A percentile compares a stretch with the other conserved stretches of the same genome.
Conservation (phyloP, 1,140 invertebrate genomes). For the Bombus pyrosoma region DNA sequence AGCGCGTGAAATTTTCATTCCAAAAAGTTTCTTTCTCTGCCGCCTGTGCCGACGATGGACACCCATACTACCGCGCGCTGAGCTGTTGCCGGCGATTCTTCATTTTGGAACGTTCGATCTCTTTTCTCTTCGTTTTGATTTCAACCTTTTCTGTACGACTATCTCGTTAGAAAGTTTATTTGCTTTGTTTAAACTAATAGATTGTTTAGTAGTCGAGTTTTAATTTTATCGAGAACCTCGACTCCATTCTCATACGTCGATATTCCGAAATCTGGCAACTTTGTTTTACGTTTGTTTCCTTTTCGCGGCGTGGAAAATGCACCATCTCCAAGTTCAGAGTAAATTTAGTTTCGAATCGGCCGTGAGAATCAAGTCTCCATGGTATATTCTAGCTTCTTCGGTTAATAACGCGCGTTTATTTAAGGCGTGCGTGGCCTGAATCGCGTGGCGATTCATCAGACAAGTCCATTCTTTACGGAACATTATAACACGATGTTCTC, state of each 20-base stretch:
- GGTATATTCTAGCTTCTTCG: constrained; percentile 72
- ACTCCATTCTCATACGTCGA: no score
- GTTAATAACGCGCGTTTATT: constrained; percentile 78
- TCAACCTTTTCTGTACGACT: no score
- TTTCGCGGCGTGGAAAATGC: neutral
- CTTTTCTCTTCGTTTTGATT: no score
- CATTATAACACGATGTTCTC: constrained; percentile 77
- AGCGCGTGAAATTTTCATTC: no score
- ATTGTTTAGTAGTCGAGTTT: no score
- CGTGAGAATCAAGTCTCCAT: constrained; percentile 36
- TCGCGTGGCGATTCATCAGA: constrained; percentile 67
- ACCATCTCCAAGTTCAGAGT: constrained; percentile 16
- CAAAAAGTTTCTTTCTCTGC: no score
- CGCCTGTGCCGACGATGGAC: no score
- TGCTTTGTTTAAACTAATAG: no score
- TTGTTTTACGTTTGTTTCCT: neutral
- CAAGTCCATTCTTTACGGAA: constrained; percentile 71
- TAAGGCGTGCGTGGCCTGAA: constrained; percentile 56
- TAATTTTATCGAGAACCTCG: no score
- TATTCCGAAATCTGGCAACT: neutral
- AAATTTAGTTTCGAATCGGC: constrained; percentile 49
- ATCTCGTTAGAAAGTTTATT: no score
- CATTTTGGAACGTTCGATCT: no score
- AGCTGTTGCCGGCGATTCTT: no score
- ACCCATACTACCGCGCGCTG: fast-evolving